Evolutionary conservation across 1,140 invertebrate genomes (phyloP), one percentile per base, ranked within the genome.

Genomic region (Drosophila trapezifrons): DNA sequence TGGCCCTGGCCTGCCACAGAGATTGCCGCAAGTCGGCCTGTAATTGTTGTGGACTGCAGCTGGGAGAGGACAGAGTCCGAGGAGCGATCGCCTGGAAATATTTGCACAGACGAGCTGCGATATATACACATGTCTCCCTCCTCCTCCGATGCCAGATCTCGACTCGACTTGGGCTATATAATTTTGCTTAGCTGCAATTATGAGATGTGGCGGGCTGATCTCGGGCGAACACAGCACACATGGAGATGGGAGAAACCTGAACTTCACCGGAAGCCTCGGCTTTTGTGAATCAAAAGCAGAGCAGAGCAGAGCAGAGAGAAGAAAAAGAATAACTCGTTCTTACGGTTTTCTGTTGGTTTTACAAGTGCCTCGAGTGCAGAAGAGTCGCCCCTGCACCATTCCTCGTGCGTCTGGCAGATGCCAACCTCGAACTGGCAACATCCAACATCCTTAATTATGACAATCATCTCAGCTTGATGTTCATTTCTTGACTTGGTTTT

Each of bases 111-210:
- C 47, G 8, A 37, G 76, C 35, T 37, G 70, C 38, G 64, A 63
- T 32, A 32, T 12, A 80, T 46, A 73, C 46, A 45, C 15, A 12
- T 25, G 27, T 4, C 58, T 27, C 5, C 25, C 55, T 25, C 18
- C 2, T 38, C n/a, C 42, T 22, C 6, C 13, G 59, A 62, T 81
- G 49, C 63, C 62, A 49, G 73, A 76, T 76, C 62, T 69, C 42
- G 22, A 62, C 52, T 69, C 15, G 62, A 43, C 51, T 59, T 38
- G 71, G 66, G 52, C 65, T 77, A 82, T 87, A 83, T 89, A 87
- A 89, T 89, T 87, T 89, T 71, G 84, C 83, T 87, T 77, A 89
- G 84, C 84, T 87, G 83, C 83, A 87, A 87, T 87, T 87, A 87
- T 87, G 80, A 79, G 84, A 86, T 86, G 79, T 79, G 62, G 46